phyloP scores from a whole-genome alignment of 2,113 vertebrate species.

The Triplophysa rosa region DNA sequence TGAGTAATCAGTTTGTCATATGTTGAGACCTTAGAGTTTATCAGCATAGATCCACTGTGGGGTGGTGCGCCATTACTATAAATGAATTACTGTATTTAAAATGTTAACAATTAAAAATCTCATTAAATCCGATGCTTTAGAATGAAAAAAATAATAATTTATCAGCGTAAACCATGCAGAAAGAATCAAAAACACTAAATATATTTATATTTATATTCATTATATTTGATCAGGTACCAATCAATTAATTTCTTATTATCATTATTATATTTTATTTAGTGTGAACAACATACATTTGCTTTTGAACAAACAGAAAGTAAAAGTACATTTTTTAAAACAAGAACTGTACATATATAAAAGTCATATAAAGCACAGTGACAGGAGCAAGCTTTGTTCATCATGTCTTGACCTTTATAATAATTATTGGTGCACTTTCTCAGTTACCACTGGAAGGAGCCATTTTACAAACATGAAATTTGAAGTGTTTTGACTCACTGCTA shows the following conservation, averaged over 20 bases:
- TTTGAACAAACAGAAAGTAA: neutral
- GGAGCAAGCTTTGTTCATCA: no score
- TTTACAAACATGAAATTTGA: conserved; percentile 27
- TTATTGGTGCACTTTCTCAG: conserved; percentile 18
- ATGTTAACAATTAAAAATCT: neutral
- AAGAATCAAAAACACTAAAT: neutral
- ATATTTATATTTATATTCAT: neutral
- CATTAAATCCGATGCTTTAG: neutral
- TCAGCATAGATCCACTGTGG: neutral
- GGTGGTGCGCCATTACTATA: neutral
- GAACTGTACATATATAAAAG: no score
- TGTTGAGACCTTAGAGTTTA: neutral
- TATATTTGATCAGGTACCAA: conserved; percentile 11
- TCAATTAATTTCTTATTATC: neutral
- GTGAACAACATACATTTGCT: neutral
- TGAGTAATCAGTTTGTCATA: conserved; percentile 23
- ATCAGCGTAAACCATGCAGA: neutral
- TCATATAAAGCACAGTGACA: no score
- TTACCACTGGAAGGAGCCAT: conserved; percentile 42
- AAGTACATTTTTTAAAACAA: no score
- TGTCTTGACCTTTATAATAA: no score
- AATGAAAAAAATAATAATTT: neutral
- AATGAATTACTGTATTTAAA: neutral
- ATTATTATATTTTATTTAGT: neutral
- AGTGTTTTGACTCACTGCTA: neutral